Evolutionary conservation across 2,888 invertebrate genomes (phyloP).

Genomic region (Phengaris alcon): DNA sequence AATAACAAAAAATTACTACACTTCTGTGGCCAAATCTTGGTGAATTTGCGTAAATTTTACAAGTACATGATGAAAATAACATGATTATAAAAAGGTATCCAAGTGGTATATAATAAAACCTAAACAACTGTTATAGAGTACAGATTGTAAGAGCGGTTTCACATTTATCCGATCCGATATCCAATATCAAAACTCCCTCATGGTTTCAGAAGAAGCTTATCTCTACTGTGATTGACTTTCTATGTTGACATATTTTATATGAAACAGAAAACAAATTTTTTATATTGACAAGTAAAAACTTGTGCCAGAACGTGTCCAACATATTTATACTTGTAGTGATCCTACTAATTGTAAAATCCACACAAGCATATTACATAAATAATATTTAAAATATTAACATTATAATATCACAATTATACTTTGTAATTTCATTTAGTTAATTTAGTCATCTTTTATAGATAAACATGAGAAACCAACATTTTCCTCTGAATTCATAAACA

Average conservation of each 20-base stretch:
- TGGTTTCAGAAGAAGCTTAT: too few relatives aligned
- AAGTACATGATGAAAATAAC: neutral
- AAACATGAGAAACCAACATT: neutral
- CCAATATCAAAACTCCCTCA: neutral
- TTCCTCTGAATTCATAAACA: conserved; percentile 15
- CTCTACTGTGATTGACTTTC: too few relatives aligned
- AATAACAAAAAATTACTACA: neutral
- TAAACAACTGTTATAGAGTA: too few relatives aligned
- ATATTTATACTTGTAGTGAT: neutral
- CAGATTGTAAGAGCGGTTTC: neutral
- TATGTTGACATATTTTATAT: too few relatives aligned
- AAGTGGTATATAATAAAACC: neutral
- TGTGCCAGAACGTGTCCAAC: neutral
- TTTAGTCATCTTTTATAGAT: conserved; percentile 10
- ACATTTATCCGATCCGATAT: neutral
- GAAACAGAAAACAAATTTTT: too few relatives aligned
- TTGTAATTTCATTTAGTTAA: conserved; percentile 16
- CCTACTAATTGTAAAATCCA: conserved; percentile 1
- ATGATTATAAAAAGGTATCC: neutral
- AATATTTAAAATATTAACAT: conserved; percentile 21
- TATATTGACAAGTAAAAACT: too few relatives aligned
- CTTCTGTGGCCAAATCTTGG: neutral
- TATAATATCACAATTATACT: conserved; percentile 25
- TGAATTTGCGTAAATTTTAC: conserved; percentile 4
- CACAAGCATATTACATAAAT: neutral